Evolutionary conservation across 2,797 vertebrate genomes (phyloP), one percentile per base, ranked within the genome.

Genomic region (Fundulus diaphanus): DNA sequence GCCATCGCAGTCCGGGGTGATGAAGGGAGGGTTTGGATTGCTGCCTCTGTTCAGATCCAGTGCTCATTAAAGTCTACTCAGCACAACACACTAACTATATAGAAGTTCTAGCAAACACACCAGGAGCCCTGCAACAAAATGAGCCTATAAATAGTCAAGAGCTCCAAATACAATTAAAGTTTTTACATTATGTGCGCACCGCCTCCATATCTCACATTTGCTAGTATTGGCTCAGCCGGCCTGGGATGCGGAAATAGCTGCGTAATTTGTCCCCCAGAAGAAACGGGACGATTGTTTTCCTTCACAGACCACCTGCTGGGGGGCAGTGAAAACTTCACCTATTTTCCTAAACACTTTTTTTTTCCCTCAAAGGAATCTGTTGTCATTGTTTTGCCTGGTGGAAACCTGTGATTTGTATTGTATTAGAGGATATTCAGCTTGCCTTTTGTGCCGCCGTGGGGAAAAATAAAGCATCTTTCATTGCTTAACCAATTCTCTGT

Each of bases 1-100:
- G 31, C 71, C 35, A 11, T 16, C 70, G 73, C 70, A 71, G 78
- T 82, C 80, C 46, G 65, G 6, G 63, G 65, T 79, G 87, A 88
- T 87, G 27, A 89, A 84, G 77, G 56, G 33, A 88, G 66, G 66
- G 46, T 33, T 79, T 82, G 76, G 75, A 77, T 80, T 59, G 67
- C 69, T 68, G 83, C 74, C 74, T 85, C 82, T 82, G 80, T 87
- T 89, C 85, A 76, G 80, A 74, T 63, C 73, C 80, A 57, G 82
- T 57, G 77, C 87, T 90, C 87, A 88, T 92, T 91, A 88, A 91
- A 82, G 80, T 78, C 59, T 52, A 46, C 85, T 82, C 71, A 49
- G 72, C 72, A 71, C 79, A 87, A 83, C 74, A 88, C 74, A 65
- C 68, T 84, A 80, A 79, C 77, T 37, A 48, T 76, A 77, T 84